Conservation (phyloP, 2,888 invertebrate species). For the Leucania comma region DNA sequence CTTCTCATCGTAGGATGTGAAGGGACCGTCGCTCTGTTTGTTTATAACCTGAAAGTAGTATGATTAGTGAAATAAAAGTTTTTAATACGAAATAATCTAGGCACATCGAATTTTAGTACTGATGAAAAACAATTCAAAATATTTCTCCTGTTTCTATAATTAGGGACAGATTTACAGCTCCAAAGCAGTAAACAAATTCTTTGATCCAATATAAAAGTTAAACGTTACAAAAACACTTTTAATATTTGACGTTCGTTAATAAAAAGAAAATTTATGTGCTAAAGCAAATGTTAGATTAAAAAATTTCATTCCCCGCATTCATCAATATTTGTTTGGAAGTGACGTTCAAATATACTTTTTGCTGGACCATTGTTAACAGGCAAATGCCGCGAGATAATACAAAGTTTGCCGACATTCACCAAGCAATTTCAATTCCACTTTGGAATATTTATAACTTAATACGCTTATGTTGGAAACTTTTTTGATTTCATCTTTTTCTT, state of each 20-base stretch:
- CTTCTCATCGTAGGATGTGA: constrained; percentile 96
- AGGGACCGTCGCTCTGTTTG: constrained; percentile 96
- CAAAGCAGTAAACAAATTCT: constrained; percentile 54
- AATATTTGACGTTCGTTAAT: constrained; percentile 50
- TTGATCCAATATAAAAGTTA: constrained; percentile 36
- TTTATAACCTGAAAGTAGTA: constrained; percentile 93
- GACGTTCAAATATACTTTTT: constrained; percentile 60
- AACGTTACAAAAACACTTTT: constrained; percentile 32
- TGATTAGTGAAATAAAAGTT: constrained; percentile 8
- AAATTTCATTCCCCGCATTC: constrained; percentile 26
- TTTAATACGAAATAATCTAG: background rate
- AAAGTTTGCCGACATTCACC: constrained; percentile 66
- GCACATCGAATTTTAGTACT: too few relatives aligned
- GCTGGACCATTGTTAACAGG: constrained; percentile 50
- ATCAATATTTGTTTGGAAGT: constrained; percentile 52
- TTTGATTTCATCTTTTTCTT: constrained; percentile 69
- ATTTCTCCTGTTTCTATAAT: constrained; percentile 4
- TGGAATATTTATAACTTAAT: constrained; percentile 68
- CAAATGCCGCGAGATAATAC: constrained; percentile 67
- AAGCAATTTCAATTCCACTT: constrained; percentile 70
- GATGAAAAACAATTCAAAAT: too few relatives aligned
- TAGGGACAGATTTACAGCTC: constrained; percentile 41
- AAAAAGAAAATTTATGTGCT: constrained; percentile 41
- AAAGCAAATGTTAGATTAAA: constrained; percentile 45
- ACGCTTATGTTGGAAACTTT: constrained; percentile 68